These are phyloP conservation scores for Lepetodrilus schrolli DNA, from an alignment of 2,888 invertebrate genomes.

Conservation along the genomic window DNA sequence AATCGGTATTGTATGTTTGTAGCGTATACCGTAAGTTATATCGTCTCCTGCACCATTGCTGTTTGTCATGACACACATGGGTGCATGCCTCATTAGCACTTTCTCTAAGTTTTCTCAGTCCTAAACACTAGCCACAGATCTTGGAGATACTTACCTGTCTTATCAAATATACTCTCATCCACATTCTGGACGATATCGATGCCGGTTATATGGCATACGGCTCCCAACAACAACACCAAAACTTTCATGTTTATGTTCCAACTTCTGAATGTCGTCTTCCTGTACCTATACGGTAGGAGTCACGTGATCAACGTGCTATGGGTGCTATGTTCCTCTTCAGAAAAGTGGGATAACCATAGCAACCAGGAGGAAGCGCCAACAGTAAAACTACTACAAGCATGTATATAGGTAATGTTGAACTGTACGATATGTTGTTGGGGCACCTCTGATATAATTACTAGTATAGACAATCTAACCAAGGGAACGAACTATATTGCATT, in stretches of 20 bases:
- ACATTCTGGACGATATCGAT: slow-evolving; percentile 9
- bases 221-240: not conserved
- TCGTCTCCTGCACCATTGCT: too few species aligned
- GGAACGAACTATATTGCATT: too few species aligned
- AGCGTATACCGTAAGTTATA: too few species aligned
- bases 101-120: too few species aligned
- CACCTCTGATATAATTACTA: too few species aligned
- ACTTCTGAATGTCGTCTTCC: not conserved
- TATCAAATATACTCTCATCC: not conserved
- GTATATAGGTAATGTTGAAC: too few species aligned
- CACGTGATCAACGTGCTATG: not conserved
- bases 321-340: slow-evolving; percentile 10
- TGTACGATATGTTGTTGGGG: too few species aligned
- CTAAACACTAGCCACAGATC: too few species aligned
- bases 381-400: too few species aligned
- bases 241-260: slow-evolving; percentile 1
- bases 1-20: too few species aligned
- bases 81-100: not conserved
- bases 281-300: too few species aligned
- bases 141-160: slow-evolving; percentile 16
- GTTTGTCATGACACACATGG: not conserved
- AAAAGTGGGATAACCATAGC: slow-evolving; percentile 20
- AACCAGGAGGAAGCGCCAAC: not conserved
- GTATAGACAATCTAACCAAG: too few species aligned
- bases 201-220: not conserved